These are phyloP conservation scores for Drosophila robusta DNA, from an alignment of 2,888 invertebrate species.

Conservation along the genomic window DNA sequence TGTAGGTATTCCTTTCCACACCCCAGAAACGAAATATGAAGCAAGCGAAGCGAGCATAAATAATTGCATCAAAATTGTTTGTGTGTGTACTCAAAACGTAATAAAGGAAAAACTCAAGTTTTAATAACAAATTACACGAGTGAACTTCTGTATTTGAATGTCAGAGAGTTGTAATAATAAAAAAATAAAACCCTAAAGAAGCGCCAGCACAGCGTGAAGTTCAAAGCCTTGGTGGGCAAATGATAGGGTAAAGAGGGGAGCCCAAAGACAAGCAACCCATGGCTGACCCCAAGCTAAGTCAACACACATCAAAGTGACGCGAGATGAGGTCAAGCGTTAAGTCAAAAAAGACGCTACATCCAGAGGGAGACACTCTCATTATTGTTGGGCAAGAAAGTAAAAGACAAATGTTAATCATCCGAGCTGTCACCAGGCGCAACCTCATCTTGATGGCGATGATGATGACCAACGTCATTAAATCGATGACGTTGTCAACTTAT, in stretches of 20 bases:
- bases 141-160: slow-evolving; percentile 51
- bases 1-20: slow-evolving; percentile 3
- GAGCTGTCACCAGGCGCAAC: slow-evolving; percentile 35
- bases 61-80: slow-evolving; percentile 59
- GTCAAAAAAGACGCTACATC: slow-evolving; percentile 59
- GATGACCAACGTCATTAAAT: slow-evolving; percentile 28
- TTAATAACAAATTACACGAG: slow-evolving; percentile 78
- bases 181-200: slow-evolving; percentile 35
- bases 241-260: background rate
- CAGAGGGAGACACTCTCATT: slow-evolving; percentile 11
- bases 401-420: slow-evolving; percentile 68
- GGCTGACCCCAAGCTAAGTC: slow-evolving; percentile 69
- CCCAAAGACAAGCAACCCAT: slow-evolving; percentile 23
- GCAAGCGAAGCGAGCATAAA: slow-evolving; percentile 56
- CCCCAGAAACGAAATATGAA: slow-evolving; percentile 57
- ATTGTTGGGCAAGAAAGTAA: slow-evolving; percentile 46
- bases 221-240: slow-evolving; percentile 61
- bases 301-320: slow-evolving; percentile 75
- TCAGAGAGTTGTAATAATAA: slow-evolving; percentile 26
- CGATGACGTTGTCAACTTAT: slow-evolving; percentile 64
- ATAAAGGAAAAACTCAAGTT: slow-evolving; percentile 56
- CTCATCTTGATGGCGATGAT: slow-evolving; percentile 23
- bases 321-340: slow-evolving; percentile 76
- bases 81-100: slow-evolving; percentile 36
- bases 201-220: slow-evolving; percentile 73